Base-by-base conservation (phyloP, 2,888 invertebrate species). In the Andricus curvator region DNA sequence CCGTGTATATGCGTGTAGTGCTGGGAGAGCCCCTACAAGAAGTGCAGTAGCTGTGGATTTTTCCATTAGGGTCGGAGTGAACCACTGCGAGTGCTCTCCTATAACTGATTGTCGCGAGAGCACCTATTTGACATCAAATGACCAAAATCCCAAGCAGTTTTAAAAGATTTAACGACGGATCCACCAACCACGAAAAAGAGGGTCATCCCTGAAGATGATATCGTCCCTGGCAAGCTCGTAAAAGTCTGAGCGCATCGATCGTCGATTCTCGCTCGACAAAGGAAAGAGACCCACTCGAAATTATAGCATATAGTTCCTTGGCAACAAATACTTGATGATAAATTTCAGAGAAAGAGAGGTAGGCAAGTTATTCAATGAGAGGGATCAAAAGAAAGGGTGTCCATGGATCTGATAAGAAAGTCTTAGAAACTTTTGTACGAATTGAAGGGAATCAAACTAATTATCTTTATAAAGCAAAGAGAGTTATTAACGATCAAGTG, bases 31-130 rank as follows among this genome's bases (percentile, higher is more conserved):
- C 82, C 83, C 82, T 84, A 83, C 82, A 87, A 86, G 87, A 87
- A 86, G 85, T 86, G 83, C 85, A 83, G 84, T 85, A 85, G 80
- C 86, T 84, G 86, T 86, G 86, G 86, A 87, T 86, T 87, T 87
- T 87, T 87, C 86, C 86, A 86, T 86, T 51, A 11, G 44, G 25
- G 29, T 29, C 29, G 64, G 17, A 64, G 29, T 64, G 64, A 64
- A 64, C 29, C 2, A 64, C 29, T 29, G 64, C 11, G 51, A 74
- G n/a, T 29, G 29, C 29, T 56, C 25, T 22, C 22, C 2, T 51
- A 33, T 67, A 15, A 25, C 17, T 48, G 48, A 48, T 29, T 29
- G 25, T 68, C 29, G 22, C 4, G 15, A 22, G 25, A 68, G 20
- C 29, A 48, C 29, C 48, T 48, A 51, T 25, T 51, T 70, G 4